A percentile compares a stretch with the other conserved stretches of the same genome.
These are phyloP conservation scores for Morpho deidamia DNA, from an alignment of 2,888 invertebrate species.

Conservation along the genomic window DNA sequence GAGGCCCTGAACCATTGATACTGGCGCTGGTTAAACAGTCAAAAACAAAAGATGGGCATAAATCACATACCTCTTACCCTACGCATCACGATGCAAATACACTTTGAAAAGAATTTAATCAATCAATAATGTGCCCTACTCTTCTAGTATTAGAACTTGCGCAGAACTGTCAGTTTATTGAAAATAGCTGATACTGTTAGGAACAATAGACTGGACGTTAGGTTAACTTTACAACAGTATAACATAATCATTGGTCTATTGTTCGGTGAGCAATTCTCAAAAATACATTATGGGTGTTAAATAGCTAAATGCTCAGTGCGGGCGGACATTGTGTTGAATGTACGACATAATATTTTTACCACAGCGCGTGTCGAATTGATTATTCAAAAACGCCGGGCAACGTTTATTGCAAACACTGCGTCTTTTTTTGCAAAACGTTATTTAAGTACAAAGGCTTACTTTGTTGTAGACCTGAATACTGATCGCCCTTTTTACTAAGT, in stretches of 20 bases:
- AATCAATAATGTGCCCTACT: constrained; percentile 22
- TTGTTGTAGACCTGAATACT: constrained; percentile 6
- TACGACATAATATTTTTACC: constrained; percentile 72
- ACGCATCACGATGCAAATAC: constrained; percentile 49
- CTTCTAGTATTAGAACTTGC: constrained; percentile 3
- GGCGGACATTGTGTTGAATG: constrained; percentile 44
- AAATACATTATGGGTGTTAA: constrained; percentile 60
- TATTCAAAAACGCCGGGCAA: constrained; percentile 35
- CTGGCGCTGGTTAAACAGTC: constrained; percentile 64
- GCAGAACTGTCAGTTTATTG: constrained; percentile 2
- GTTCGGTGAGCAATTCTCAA: constrained; percentile 46
- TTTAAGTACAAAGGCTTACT: constrained; percentile 12
- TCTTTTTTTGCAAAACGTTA: constrained; percentile 24
- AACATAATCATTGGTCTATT: constrained; percentile 28
- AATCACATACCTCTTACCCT: constrained; percentile 61
- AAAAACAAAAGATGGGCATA: constrained; percentile 75
- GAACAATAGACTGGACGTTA: constrained; percentile 68
- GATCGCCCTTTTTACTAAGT: background rate
- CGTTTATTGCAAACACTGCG: constrained; percentile 21
- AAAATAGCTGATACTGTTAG: constrained; percentile 41
- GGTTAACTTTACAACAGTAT: constrained; percentile 55
- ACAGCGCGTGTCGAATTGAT: constrained; percentile 59
- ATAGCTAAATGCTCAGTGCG: constrained; percentile 43
- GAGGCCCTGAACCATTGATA: constrained; percentile 62
- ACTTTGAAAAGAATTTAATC: constrained; percentile 15